Conservation (phyloP, 2,797 vertebrate species). For the Hylomyscus alleni region DNA sequence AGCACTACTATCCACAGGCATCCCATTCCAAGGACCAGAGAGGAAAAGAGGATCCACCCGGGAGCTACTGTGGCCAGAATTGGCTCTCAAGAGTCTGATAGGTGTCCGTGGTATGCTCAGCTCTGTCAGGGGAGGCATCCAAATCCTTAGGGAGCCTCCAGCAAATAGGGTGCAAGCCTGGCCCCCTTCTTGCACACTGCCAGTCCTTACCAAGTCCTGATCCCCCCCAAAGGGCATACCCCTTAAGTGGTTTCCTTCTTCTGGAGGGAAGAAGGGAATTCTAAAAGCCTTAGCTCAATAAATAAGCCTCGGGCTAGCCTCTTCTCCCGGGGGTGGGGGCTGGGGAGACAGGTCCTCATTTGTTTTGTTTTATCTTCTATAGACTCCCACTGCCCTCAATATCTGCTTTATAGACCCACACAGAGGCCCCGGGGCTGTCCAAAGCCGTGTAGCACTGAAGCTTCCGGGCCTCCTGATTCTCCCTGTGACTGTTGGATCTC, state of each 20-base stretch:
- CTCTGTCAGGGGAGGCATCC: not conserved
- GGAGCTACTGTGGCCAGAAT: not conserved
- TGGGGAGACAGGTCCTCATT: not conserved
- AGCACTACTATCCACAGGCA: not conserved
- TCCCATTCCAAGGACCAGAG: not conserved
- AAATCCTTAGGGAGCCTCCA: not conserved
- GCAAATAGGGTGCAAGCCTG: not conserved
- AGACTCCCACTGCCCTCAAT: not conserved
- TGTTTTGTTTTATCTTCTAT: not conserved
- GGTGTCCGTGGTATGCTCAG: not conserved
- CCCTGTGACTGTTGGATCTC: not conserved
- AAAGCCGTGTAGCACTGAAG: not conserved
- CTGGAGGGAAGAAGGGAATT: not conserved
- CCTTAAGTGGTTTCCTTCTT: not conserved
- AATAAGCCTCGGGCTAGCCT: not conserved
- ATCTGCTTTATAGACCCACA: slow-evolving; percentile 16
- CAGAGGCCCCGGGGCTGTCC: not conserved
- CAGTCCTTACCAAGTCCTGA: not conserved
- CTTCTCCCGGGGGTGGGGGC: not conserved
- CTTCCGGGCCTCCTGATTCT: not conserved
- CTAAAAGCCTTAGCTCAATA: not conserved
- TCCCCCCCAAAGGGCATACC: not conserved
- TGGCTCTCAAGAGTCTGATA: not conserved
- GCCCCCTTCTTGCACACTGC: not conserved
- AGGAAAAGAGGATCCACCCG: not conserved